Evolutionary conservation across 2,113 vertebrate genomes (phyloP).

Genomic region (Brachypodius melanocephalos): DNA sequence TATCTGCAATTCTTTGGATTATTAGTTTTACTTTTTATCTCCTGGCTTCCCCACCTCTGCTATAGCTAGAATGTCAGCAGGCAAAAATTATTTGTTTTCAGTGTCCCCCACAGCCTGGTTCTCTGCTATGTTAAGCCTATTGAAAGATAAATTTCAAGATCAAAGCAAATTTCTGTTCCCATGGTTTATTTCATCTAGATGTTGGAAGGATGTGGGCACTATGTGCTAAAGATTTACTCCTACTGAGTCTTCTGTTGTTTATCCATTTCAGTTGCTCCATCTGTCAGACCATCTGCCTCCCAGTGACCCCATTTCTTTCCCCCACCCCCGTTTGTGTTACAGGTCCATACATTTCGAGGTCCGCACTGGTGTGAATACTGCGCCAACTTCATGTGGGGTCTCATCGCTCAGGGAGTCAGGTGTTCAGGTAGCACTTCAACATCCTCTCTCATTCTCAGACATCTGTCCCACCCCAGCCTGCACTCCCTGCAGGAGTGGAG

Average conservation of each 20-base stretch:
- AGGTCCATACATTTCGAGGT: constrained; percentile 95
- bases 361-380: constrained; percentile 99
- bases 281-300: constrained; percentile 47
- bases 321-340: constrained; percentile 13
- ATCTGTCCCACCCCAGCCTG: neutral
- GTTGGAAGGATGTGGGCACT: neutral
- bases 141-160: constrained; percentile 42
- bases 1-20: neutral
- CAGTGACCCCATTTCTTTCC: constrained; percentile 28
- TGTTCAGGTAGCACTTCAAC: constrained; percentile 85
- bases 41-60: neutral
- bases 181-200: constrained; percentile 17
- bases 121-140: neutral
- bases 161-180: constrained; percentile 28
- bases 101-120: neutral
- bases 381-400: constrained; percentile 99
- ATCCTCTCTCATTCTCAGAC: neutral
- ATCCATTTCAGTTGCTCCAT: constrained; percentile 37
- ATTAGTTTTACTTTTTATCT: neutral
- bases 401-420: constrained; percentile 96
- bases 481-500: neutral
- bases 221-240: constrained; percentile 10
- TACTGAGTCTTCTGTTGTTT: constrained; percentile 20
- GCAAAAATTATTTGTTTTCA: neutral
- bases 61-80: neutral